Percentiles rank a stretch among this genome's conserved stretches.
Evolutionary conservation across 2,888 invertebrate species (phyloP).

Genomic region (Perizoma flavofasciatum): DNA sequence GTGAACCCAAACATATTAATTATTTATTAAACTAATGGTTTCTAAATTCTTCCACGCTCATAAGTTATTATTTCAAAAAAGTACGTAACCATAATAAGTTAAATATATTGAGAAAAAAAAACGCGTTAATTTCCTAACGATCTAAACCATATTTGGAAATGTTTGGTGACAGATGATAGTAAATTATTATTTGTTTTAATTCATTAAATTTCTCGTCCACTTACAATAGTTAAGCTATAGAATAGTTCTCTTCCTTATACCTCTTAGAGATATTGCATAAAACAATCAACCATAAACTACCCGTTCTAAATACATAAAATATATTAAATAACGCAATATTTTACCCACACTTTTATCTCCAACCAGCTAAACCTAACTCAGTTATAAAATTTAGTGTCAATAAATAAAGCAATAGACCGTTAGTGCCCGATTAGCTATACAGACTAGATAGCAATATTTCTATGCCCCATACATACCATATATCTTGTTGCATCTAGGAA

Average conservation of each 20-base stretch:
- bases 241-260: slow-evolving; percentile 12
- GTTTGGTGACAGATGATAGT: no score
- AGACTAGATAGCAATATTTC: slow-evolving; percentile 53
- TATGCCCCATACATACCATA: slow-evolving; percentile 47
- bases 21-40: no score
- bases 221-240: no score
- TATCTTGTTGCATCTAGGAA: slow-evolving; percentile 73
- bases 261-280: slow-evolving; percentile 29
- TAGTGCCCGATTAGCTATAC: slow-evolving; percentile 54
- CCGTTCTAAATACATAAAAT: slow-evolving; percentile 37
- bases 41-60: no score
- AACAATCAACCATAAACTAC: slow-evolving; percentile 42
- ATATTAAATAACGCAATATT: slow-evolving; percentile 39
- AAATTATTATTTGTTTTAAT: no score
- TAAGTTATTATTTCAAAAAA: no score
- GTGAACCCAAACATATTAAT: no score
- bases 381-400: slow-evolving; percentile 75
- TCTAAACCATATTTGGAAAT: no score
- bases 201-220: background rate
- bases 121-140: no score
- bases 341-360: slow-evolving; percentile 43
- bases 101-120: no score
- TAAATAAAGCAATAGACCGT: slow-evolving; percentile 72
- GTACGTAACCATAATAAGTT: no score
- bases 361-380: slow-evolving; percentile 65